Conservation (phyloP, 2,888 invertebrate genomes). For the Amiota mariae region DNA sequence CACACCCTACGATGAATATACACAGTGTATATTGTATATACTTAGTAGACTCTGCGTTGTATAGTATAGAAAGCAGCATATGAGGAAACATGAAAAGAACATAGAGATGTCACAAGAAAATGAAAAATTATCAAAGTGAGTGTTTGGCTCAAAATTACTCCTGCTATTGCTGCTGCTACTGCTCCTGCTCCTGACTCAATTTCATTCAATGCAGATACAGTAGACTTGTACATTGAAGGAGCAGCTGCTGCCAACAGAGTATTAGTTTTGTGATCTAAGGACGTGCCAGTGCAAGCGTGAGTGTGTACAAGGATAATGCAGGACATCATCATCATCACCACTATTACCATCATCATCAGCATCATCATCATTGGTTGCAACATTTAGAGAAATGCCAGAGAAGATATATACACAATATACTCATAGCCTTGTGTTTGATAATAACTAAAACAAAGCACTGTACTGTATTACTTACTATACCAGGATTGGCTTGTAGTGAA, state of each 20-base stretch:
- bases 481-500: too few species aligned
- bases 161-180: neutral
- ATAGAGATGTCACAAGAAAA: slow-evolving; percentile 31
- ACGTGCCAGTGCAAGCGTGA: slow-evolving; percentile 1
- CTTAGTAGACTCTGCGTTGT: too few species aligned
- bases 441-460: too few species aligned
- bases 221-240: neutral
- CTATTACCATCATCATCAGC: too few species aligned
- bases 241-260: slow-evolving; percentile 10
- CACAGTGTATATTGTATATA: neutral
- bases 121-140: slow-evolving; percentile 32
- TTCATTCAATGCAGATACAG: too few species aligned
- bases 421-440: too few species aligned
- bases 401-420: too few species aligned
- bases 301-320: neutral
- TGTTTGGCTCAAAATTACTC: slow-evolving; percentile 23
- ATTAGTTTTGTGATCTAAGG: slow-evolving; percentile 12
- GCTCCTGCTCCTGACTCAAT: slow-evolving; percentile 14
- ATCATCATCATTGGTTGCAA: too few species aligned
- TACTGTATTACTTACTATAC: too few species aligned
- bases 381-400: too few species aligned
- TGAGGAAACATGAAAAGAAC: slow-evolving; percentile 6
- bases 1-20: neutral
- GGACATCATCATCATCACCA: too few species aligned
- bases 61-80: neutral